These are phyloP conservation scores for Trochalopteron elliotii DNA, from an alignment of 2,113 vertebrate species.

Conservation along the genomic window DNA sequence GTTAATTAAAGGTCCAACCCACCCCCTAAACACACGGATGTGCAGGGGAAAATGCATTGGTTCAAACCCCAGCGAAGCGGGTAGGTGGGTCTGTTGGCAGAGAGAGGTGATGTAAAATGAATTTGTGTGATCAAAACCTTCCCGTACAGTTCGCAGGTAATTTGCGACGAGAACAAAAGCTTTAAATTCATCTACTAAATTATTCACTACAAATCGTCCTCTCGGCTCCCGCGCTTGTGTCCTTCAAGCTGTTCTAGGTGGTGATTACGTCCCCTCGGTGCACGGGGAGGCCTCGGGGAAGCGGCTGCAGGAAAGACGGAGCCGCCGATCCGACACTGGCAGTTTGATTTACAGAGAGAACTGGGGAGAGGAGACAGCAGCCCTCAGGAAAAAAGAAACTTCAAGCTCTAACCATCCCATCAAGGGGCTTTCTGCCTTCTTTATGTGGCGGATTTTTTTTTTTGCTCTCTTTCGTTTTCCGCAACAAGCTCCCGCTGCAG, in stretches of 20 bases:
- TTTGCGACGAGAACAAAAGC: slow-evolving; percentile 63
- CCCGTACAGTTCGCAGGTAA: slow-evolving; percentile 48
- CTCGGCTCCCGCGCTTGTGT: not conserved
- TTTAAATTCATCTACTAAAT: slow-evolving; percentile 63
- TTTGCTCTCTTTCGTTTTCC: not conserved
- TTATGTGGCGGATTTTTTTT: not conserved
- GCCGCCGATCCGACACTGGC: not conserved
- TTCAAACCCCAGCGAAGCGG: not conserved
- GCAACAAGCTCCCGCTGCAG: not conserved
- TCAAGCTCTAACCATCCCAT: not conserved
- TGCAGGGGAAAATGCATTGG: not conserved
- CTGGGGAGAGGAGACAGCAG: not conserved
- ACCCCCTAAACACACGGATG: not conserved
- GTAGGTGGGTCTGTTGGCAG: slow-evolving; percentile 36
- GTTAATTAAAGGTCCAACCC: not conserved
- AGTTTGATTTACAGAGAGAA: slow-evolving; percentile 30
- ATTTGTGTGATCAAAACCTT: slow-evolving; percentile 53
- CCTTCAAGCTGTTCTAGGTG: slow-evolving; percentile 49
- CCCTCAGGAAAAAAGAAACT: slow-evolving; percentile 31
- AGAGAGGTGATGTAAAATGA: not conserved
- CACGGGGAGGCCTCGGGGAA: not conserved
- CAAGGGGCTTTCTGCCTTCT: not conserved
- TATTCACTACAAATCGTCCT: slow-evolving; percentile 56
- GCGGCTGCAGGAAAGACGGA: slow-evolving; percentile 6
- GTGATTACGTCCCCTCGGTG: not conserved